phyloP scores from a whole-genome alignment of 2,888 invertebrate species.

The Crepidodera aurea region DNA sequence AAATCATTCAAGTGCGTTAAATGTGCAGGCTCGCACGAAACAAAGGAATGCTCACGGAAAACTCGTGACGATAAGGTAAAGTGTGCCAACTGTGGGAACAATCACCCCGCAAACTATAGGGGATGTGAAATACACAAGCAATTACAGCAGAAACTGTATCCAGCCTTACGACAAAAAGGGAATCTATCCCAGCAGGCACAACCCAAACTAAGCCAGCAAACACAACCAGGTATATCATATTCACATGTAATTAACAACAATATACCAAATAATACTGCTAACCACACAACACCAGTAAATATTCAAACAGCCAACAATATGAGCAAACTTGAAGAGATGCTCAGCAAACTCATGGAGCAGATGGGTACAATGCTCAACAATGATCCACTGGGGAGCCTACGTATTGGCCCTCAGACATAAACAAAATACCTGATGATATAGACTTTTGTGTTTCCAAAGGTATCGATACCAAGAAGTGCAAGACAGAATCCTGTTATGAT shows the following conservation, averaged over 20 bases:
- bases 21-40: slow-evolving; percentile 39
- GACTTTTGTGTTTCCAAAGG: slow-evolving; percentile 11
- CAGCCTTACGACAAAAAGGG: background rate
- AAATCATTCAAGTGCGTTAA: slow-evolving; percentile 42
- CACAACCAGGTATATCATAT: background rate
- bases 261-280: background rate
- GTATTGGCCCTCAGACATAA: slow-evolving; percentile 39
- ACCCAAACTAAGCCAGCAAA: background rate
- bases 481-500: slow-evolving; percentile 7
- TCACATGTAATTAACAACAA: slow-evolving; percentile 15
- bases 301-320: slow-evolving; percentile 29
- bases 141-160: too few relatives aligned
- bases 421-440: slow-evolving; percentile 15
- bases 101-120: slow-evolving; percentile 45
- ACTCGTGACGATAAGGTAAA: slow-evolving; percentile 31
- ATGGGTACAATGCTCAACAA: slow-evolving; percentile 28
- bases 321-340: too few relatives aligned
- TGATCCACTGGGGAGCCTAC: slow-evolving; percentile 13
- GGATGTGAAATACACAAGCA: slow-evolving; percentile 33
- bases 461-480: slow-evolving; percentile 19
- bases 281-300: slow-evolving; percentile 25
- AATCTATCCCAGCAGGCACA: background rate
- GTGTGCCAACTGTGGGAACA: slow-evolving; percentile 38
- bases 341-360: slow-evolving; percentile 35
- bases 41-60: slow-evolving; percentile 36